Evolutionary conservation across 2,797 vertebrate species (phyloP).

Genomic region (Tragelaphus eurycerus): DNA sequence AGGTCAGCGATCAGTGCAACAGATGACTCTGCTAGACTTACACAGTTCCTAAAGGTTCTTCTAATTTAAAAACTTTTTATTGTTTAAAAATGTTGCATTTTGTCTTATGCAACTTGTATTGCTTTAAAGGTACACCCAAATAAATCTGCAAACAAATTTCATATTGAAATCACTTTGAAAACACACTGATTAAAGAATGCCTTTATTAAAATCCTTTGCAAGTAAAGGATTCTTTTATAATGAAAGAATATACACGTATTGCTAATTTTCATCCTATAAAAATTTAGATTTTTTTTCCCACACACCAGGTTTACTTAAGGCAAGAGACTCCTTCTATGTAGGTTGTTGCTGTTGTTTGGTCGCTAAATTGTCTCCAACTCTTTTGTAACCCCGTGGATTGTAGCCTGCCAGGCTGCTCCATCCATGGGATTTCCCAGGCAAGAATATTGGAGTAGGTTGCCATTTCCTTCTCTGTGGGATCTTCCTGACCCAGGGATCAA

Average conservation of each 20-base stretch:
- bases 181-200: not conserved
- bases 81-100: slow-evolving; percentile 23
- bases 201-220: not conserved
- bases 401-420: not conserved
- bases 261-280: slow-evolving; percentile 26
- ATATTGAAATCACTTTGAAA: slow-evolving; percentile 46
- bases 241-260: not conserved
- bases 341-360: not conserved
- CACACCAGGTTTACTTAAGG: not conserved
- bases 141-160: slow-evolving; percentile 37
- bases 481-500: not conserved
- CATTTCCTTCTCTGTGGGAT: not conserved
- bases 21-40: not conserved
- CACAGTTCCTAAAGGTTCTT: not conserved
- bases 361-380: not conserved
- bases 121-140: slow-evolving; percentile 3
- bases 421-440: not conserved
- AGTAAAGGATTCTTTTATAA: slow-evolving; percentile 45
- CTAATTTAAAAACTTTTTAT: slow-evolving; percentile 12
- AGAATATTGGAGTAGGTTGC: not conserved
- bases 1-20: not conserved
- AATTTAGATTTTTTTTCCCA: not conserved
- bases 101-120: slow-evolving; percentile 6
- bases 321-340: not conserved
- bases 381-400: not conserved